Evolutionary conservation across 1,140 invertebrate species (phyloP), one percentile per base, ranked within the genome.

Genomic region (Theocolax elegans): DNA sequence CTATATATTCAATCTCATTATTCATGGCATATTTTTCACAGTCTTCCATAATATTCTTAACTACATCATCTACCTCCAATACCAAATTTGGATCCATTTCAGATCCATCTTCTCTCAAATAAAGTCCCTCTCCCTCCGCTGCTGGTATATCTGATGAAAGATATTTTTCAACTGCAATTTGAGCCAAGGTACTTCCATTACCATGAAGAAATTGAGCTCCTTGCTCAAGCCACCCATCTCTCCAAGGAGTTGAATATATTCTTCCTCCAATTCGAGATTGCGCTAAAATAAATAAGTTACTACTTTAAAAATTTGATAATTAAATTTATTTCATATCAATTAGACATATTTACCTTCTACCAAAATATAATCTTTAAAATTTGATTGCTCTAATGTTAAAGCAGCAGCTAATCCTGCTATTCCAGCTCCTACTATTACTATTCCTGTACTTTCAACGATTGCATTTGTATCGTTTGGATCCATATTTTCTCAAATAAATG

Each of bases 121-220:
- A 90, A 25, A 81, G 56, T 67, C 89, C 90, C 71, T 84, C 75
- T 13, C 87, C 89, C 79, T 90, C 89, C 48, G 78, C 77, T 1
- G 86, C 88, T 53, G 77, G 72, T 44, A 75, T 67, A n/a, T 80
- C 72, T 9, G 85, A 84, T 2, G 91, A 35, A 54, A 89, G 79
- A 64, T 87, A 54, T 75, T 86, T 88, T 27, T 80, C 15, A 9
- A 69, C 48, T 58, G 79, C 78, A 13, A 81, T 72, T 48, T 74
- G 31, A 7, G 77, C 83, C 3, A 93, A 78, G 17, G 78, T 69
- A 82, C 91, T 90, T 53, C 89, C 80, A 71, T 89, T 84, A 3
- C 92, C 92, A 72, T 94, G 92, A 25, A 94, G 83, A 90, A 92
- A 94, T 79, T 94, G 92, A 9, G 92, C 92, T 13, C 93, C 92